These are phyloP conservation scores for Hypena proboscidalis DNA, from an alignment of 2,888 invertebrate species.

Conservation along the genomic window DNA sequence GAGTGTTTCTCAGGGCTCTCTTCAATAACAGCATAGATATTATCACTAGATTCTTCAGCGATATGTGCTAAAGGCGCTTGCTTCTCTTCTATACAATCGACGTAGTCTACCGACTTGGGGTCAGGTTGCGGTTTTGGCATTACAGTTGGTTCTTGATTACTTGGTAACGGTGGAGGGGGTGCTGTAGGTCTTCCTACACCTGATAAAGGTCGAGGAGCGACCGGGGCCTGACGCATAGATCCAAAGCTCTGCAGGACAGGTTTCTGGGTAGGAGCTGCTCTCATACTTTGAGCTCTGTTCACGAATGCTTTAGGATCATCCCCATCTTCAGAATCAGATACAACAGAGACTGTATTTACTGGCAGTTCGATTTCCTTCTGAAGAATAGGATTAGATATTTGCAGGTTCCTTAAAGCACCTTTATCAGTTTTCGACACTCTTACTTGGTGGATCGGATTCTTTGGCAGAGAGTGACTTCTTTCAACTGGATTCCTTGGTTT, in stretches of 20 bases:
- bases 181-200: constrained; percentile 90
- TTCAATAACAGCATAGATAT: constrained; percentile 95
- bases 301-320: constrained; percentile 86
- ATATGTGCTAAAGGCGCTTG: constrained; percentile 87
- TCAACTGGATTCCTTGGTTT: constrained; percentile 80
- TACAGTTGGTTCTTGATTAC: constrained; percentile 75
- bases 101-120: constrained; percentile 86
- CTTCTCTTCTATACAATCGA: constrained; percentile 91
- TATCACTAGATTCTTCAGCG: constrained; percentile 88
- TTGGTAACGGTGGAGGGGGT: constrained; percentile 90
- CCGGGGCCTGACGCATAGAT: constrained; percentile 91
- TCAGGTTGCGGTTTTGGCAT: constrained; percentile 76
- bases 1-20: constrained; percentile 87
- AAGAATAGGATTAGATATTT: constrained; percentile 94
- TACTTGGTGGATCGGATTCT: constrained; percentile 83
- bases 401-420: constrained; percentile 89
- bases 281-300: constrained; percentile 93
- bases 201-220: constrained; percentile 89
- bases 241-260: constrained; percentile 91
- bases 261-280: constrained; percentile 84
- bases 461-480: constrained; percentile 85
- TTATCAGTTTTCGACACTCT: constrained; percentile 89
- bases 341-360: constrained; percentile 86
- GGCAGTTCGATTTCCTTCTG: constrained; percentile 88
- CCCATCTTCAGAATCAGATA: constrained; percentile 77